phyloP scores from a whole-genome alignment of 2,888 invertebrate genomes.

The Dexiosoma caninum region DNA sequence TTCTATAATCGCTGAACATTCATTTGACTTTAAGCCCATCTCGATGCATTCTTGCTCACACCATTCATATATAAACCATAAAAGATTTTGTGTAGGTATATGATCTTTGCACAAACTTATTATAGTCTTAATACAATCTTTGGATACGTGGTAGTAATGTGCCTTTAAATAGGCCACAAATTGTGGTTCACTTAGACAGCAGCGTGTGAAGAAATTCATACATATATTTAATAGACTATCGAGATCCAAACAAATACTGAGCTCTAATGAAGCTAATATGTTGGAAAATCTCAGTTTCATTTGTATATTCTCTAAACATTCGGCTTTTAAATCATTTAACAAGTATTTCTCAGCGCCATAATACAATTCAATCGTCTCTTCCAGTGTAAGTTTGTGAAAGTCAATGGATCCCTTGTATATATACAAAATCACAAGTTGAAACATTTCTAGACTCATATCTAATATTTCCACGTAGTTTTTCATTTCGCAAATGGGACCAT shows the following conservation, averaged over 20 bases:
- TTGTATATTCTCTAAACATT: constrained; percentile 71
- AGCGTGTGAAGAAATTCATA: constrained; percentile 75
- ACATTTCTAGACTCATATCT: constrained; percentile 77
- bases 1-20: constrained; percentile 68
- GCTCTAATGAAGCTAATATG: constrained; percentile 75
- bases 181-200: constrained; percentile 73
- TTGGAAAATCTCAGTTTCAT: constrained; percentile 74
- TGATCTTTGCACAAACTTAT: constrained; percentile 70
- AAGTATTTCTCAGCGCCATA: constrained; percentile 77
- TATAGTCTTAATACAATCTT: constrained; percentile 75
- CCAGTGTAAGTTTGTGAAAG: constrained; percentile 70
- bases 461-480: constrained; percentile 78
- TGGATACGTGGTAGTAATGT: constrained; percentile 75
- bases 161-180: constrained; percentile 72
- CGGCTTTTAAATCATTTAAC: constrained; percentile 71
- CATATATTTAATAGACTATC: constrained; percentile 71
- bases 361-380: constrained; percentile 75
- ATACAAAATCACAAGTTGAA: constrained; percentile 75
- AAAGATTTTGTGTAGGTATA: constrained; percentile 69
- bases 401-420: constrained; percentile 74
- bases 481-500: constrained; percentile 80
- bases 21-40: constrained; percentile 68
- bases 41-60: constrained; percentile 74
- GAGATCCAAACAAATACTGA: constrained; percentile 75
- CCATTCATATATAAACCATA: constrained; percentile 76